Evolutionary conservation across 2,797 vertebrate genomes (phyloP).

Genomic region (Coluber constrictor): DNA sequence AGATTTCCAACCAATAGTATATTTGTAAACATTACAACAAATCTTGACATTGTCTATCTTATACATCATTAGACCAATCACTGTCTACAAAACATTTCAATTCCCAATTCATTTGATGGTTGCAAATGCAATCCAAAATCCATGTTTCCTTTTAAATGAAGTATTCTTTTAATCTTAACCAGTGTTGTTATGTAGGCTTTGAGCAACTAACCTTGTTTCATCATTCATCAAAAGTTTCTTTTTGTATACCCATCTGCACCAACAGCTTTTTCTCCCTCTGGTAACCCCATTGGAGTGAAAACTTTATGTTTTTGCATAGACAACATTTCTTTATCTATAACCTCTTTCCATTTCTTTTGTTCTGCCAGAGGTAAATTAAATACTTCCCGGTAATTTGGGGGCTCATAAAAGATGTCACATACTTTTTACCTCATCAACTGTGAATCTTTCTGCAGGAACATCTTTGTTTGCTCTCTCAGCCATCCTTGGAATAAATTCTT

Average conservation of each 20-base stretch:
- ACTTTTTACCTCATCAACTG: not conserved
- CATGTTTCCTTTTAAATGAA: not conserved
- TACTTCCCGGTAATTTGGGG: not conserved
- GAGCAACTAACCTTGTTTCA: not conserved
- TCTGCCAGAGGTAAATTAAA: not conserved
- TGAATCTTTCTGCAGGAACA: not conserved
- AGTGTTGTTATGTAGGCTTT: not conserved
- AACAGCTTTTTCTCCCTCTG: not conserved
- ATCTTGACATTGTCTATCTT: not conserved
- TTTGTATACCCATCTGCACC: not conserved
- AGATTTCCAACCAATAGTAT: not conserved
- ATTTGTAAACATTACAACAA: not conserved
- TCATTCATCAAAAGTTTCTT: not conserved
- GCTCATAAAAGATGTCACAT: not conserved
- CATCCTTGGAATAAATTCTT: not conserved
- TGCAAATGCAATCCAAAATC: not conserved
- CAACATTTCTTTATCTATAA: not conserved
- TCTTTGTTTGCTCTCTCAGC: not conserved
- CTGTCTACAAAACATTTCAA: not conserved
- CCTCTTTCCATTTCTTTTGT: not conserved
- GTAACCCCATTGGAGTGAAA: not conserved
- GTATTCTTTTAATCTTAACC: not conserved
- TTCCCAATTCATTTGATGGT: not conserved
- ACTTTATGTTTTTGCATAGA: not conserved
- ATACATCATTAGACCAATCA: not conserved